These are phyloP conservation scores for Tachysurus fulvidraco DNA, from an alignment of 2,113 vertebrate genomes.

Conservation along the genomic window DNA sequence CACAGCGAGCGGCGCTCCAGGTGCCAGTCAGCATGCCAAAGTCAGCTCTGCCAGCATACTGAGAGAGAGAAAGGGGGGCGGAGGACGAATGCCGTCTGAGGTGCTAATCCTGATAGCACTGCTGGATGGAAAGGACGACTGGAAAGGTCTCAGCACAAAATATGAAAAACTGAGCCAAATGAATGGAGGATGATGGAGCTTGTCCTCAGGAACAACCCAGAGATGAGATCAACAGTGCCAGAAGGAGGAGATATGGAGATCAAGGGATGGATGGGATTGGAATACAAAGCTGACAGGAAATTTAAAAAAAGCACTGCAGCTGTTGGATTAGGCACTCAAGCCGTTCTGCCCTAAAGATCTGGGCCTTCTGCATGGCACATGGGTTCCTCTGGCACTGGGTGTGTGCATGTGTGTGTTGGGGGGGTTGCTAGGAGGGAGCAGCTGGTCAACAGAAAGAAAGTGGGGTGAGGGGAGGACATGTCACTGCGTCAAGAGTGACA, in stretches of 20 bases:
- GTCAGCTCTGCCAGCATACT: conserved; percentile 26
- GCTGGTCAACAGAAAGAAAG: conserved; percentile 68
- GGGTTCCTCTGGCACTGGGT: conserved; percentile 67
- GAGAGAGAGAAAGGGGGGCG: conserved; percentile 3
- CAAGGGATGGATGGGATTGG: conserved; percentile 48
- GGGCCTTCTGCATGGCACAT: conserved; percentile 65
- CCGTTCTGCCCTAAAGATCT: conserved; percentile 62
- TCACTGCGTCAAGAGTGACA: background rate
- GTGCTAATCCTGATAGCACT: conserved; percentile 16
- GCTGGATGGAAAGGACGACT: conserved; percentile 24
- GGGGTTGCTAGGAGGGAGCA: conserved; percentile 67
- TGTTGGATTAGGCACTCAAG: conserved; percentile 62
- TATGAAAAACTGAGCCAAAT: conserved; percentile 21
- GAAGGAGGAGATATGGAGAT: conserved; percentile 28
- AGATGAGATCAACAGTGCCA: conserved; percentile 20
- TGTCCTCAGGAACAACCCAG: background rate
- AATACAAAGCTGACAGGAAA: conserved; percentile 53
- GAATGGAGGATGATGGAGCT: conserved; percentile 3
- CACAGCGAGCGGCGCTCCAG: conserved; percentile 64
- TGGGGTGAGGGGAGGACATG: background rate
- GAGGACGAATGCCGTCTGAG: conserved; percentile 1
- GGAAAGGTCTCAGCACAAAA: conserved; percentile 27
- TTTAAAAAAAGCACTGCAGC: conserved; percentile 56
- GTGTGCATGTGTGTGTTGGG: conserved; percentile 31
- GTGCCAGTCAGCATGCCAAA: conserved; percentile 53